Percentiles rank a stretch among this genome's conserved stretches.
Evolutionary conservation across 2,113 vertebrate genomes (phyloP).

Genomic region (Lasiurus borealis): DNA sequence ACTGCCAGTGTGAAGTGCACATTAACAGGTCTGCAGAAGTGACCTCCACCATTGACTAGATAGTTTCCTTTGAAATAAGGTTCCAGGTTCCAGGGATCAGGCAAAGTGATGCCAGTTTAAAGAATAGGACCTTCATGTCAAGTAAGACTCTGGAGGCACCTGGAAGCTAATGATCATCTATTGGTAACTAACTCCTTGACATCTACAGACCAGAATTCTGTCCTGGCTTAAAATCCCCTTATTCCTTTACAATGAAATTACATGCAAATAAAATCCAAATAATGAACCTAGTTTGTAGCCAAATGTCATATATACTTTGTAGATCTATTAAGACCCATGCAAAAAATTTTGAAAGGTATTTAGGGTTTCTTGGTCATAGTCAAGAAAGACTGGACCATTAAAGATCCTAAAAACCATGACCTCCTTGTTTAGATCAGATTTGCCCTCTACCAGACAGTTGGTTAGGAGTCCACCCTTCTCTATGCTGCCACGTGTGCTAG

Average conservation of each 20-base stretch:
- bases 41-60: constrained; percentile 82
- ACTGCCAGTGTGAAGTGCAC: constrained; percentile 79
- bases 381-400: neutral
- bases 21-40: constrained; percentile 82
- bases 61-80: constrained; percentile 80
- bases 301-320: neutral
- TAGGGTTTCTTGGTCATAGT: neutral
- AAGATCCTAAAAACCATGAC: neutral
- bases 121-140: constrained; percentile 75
- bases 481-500: too few species aligned
- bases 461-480: neutral
- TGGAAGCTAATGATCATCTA: constrained; percentile 78
- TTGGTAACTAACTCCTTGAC: constrained; percentile 31
- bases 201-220: neutral
- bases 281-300: neutral
- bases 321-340: neutral
- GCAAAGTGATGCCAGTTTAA: constrained; percentile 76
- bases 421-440: neutral
- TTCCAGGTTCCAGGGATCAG: constrained; percentile 79
- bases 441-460: neutral
- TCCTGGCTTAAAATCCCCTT: neutral
- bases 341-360: neutral
- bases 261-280: constrained; percentile 5
- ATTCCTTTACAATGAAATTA: constrained; percentile 4
- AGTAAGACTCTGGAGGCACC: constrained; percentile 67